Percentiles rank a stretch among this genome's conserved stretches.
Conservation (phyloP, 2,797 vertebrate species). For the Loris lydekkerianus region DNA sequence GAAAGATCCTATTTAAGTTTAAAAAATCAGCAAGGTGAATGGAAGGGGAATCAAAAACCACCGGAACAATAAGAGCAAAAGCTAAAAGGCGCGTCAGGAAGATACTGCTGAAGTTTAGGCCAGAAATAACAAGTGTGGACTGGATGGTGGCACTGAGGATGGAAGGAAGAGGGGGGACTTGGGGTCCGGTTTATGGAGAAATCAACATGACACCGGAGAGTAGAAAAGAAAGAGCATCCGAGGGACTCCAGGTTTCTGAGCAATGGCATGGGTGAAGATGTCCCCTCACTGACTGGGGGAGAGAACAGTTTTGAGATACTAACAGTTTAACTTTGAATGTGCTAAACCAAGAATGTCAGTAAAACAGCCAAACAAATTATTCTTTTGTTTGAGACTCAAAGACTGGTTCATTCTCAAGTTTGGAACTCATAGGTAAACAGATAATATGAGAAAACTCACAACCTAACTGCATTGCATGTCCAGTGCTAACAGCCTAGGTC, state of each 20-base stretch:
- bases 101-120: background rate
- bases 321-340: background rate
- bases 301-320: background rate
- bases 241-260: background rate
- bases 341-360: rapidly evolving
- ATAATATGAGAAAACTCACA: background rate
- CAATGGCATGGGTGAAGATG: rapidly evolving
- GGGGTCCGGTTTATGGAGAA: background rate
- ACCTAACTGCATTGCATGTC: rapidly evolving
- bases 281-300: too few species aligned
- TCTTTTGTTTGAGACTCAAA: background rate
- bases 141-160: too few species aligned
- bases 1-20: background rate
- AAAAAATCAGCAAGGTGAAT: background rate
- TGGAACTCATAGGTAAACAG: background rate
- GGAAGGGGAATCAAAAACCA: background rate
- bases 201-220: background rate
- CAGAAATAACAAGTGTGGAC: too few species aligned
- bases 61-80: background rate
- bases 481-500: background rate
- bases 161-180: background rate
- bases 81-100: background rate
- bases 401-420: too few species aligned
- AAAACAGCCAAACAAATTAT: background rate
- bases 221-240: background rate